Evolutionary conservation across 2,113 vertebrate genomes (phyloP).

Genomic region (Corythornis cristatus): DNA sequence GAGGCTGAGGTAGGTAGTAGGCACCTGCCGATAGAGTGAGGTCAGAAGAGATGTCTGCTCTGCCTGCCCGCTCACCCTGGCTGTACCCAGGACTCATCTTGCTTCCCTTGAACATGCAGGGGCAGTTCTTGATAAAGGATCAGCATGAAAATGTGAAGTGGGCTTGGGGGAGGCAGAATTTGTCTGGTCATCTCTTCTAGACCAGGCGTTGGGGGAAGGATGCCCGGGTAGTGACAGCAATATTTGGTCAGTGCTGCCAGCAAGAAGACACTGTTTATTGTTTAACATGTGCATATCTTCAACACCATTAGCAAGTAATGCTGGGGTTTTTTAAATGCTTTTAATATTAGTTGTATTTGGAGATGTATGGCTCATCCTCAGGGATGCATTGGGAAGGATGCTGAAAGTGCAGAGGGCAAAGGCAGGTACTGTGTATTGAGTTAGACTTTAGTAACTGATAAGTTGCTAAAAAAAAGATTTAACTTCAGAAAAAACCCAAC

Average conservation of each 20-base stretch:
- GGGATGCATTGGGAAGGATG: not conserved
- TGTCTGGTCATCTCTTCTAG: not conserved
- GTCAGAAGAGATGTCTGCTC: not conserved
- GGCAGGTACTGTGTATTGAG: accelerated
- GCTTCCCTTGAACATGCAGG: not conserved
- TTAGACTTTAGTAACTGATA: not conserved
- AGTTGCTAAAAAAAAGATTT: not conserved
- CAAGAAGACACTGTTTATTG: not conserved
- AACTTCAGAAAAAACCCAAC: not conserved
- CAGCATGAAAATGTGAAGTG: not conserved
- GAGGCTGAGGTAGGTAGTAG: not conserved
- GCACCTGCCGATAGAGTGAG: accelerated
- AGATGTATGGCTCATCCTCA: not conserved
- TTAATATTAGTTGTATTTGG: not conserved
- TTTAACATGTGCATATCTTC: not conserved
- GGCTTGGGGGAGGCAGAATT: not conserved
- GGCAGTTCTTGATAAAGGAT: not conserved
- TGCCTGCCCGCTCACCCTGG: not conserved
- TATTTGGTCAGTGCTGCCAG: not conserved
- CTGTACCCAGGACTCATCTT: not conserved
- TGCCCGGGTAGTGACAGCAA: not conserved
- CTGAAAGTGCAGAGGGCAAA: not conserved
- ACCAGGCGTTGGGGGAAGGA: not conserved
- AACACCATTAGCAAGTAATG: not conserved
- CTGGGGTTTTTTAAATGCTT: not conserved